Conservation (phyloP, 2,113 vertebrate genomes). For the Chionodraco myersi region DNA sequence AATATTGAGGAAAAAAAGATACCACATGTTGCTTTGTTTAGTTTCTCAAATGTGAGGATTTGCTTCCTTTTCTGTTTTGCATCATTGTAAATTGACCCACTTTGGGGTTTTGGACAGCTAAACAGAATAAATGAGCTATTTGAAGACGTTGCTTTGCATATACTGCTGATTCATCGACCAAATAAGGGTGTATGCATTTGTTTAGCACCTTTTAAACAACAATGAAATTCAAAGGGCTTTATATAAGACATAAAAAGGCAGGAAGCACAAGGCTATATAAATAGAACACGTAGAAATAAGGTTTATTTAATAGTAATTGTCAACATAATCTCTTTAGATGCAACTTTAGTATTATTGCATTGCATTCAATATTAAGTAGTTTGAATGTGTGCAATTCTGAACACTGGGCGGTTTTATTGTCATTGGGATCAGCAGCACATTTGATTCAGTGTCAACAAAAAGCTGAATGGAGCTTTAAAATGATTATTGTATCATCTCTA, state of each 20-base stretch:
- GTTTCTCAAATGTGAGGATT: background rate
- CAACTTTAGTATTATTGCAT: background rate
- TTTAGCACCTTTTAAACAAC: background rate
- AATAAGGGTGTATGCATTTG: background rate
- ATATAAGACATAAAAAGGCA: background rate
- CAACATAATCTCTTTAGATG: background rate
- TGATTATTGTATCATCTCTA: background rate
- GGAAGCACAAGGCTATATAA: background rate
- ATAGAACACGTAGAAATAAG: background rate
- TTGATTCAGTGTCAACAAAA: background rate
- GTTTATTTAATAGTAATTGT: background rate
- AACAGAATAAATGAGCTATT: background rate
- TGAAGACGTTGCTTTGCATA: background rate
- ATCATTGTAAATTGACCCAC: background rate
- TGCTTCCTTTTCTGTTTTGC: background rate
- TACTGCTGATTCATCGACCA: background rate
- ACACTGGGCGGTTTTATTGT: background rate
- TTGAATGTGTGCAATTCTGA: background rate
- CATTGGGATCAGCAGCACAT: background rate
- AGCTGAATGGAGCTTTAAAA: background rate
- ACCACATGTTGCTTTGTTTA: background rate
- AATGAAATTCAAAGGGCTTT: background rate
- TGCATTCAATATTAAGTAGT: background rate
- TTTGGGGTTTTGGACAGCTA: background rate
- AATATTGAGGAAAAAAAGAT: background rate